These are phyloP conservation scores for Coryphaenoides rupestris DNA, from an alignment of 2,113 vertebrate genomes.

Conservation along the genomic window DNA sequence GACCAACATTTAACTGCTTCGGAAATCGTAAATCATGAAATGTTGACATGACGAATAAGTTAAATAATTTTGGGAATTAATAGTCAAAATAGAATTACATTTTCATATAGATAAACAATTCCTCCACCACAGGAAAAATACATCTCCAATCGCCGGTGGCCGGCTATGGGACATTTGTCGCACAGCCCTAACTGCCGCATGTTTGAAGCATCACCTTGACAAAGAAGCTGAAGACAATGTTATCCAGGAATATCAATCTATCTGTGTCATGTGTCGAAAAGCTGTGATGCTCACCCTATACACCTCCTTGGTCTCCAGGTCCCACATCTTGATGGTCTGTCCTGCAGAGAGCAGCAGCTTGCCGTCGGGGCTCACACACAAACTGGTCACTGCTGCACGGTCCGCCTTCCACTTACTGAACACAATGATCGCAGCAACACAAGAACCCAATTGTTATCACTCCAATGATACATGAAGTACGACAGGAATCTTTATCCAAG, in stretches of 20 bases:
- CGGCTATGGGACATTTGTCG: too few species aligned
- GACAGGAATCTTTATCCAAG: too few species aligned
- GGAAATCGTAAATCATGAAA: too few species aligned
- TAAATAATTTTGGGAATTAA: too few species aligned
- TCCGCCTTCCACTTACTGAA: constrained; percentile 97
- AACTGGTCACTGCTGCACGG: constrained; percentile 82
- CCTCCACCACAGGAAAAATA: too few species aligned
- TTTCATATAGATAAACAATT: too few species aligned
- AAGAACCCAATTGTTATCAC: not conserved
- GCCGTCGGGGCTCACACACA: constrained; percentile 93
- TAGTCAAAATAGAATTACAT: too few species aligned
- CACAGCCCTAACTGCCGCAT: too few species aligned
- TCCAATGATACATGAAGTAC: too few species aligned
- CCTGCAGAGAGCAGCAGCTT: constrained; percentile 93
- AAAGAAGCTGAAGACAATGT: not conserved
- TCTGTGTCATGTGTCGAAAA: not conserved
- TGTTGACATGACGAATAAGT: too few species aligned
- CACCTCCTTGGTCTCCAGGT: constrained; percentile 96
- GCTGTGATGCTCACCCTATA: constrained; percentile 82
- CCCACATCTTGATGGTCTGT: constrained; percentile 95
- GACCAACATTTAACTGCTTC: too few species aligned
- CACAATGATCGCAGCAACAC: not conserved
- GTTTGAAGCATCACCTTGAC: not conserved
- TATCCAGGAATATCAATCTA: not conserved
- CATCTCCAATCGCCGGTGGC: too few species aligned